Percentiles rank a stretch among this genome's conserved stretches.
Evolutionary conservation across 2,797 vertebrate genomes (phyloP).

Genomic region (Helostoma temminkii): DNA sequence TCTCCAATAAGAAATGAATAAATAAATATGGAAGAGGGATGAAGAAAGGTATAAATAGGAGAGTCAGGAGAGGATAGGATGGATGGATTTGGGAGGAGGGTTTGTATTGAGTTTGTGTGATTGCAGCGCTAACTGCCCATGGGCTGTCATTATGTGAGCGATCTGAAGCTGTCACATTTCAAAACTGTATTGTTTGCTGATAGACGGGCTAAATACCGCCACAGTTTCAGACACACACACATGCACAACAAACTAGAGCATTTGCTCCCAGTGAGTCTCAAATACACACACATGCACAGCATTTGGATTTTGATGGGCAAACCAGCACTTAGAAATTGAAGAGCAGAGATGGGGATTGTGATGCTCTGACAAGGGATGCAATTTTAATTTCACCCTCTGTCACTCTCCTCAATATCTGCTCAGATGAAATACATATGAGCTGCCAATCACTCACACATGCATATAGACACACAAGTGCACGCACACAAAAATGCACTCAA

Average conservation of each 20-base stretch:
- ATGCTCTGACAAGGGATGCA: conserved; percentile 80
- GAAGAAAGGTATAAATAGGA: conserved; percentile 56
- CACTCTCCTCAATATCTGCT: conserved; percentile 75
- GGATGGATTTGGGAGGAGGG: conserved; percentile 51
- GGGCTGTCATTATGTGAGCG: conserved; percentile 76
- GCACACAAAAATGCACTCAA: conserved; percentile 26
- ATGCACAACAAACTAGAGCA: background rate
- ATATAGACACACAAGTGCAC: conserved; percentile 32
- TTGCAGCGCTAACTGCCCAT: conserved; percentile 66
- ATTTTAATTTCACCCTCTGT: conserved; percentile 87
- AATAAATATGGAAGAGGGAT: conserved; percentile 77
- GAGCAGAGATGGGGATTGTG: conserved; percentile 74
- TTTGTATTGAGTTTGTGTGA: conserved; percentile 70
- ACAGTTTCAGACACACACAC: conserved; percentile 28
- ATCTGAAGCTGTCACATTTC: conserved; percentile 83
- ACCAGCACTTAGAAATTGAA: conserved; percentile 73
- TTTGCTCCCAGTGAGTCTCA: conserved; percentile 21
- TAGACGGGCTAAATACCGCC: conserved; percentile 74
- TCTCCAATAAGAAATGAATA: conserved; percentile 82
- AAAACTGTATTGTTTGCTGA: conserved; percentile 80
- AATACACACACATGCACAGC: conserved; percentile 24
- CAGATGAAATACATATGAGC: conserved; percentile 81
- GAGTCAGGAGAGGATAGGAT: conserved; percentile 51
- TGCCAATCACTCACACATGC: conserved; percentile 79
- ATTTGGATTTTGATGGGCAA: conserved; percentile 71